Percentiles rank a stretch among this genome's conserved stretches.
phyloP scores from a whole-genome alignment of 2,888 invertebrate species.

The Ornithoptera alexandrae region DNA sequence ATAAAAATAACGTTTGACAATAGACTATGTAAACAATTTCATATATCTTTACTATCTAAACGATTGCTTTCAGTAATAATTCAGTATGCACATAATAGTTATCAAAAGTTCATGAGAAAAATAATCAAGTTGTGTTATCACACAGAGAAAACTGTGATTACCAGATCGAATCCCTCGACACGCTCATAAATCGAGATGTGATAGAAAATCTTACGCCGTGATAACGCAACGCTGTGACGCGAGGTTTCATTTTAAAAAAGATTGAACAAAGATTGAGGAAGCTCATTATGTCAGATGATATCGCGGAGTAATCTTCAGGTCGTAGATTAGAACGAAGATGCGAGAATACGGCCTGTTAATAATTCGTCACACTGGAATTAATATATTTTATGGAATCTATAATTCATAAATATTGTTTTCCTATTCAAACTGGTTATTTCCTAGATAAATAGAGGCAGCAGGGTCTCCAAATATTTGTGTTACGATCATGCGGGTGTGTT shows the following conservation, averaged over 20 bases:
- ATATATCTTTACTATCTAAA: no score
- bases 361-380: neutral
- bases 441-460: no score
- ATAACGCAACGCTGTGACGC: constrained; percentile 1
- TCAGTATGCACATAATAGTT: no score
- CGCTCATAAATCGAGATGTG: constrained; percentile 18
- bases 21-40: no score
- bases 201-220: constrained; percentile 18
- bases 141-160: constrained; percentile 8
- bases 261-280: constrained; percentile 10
- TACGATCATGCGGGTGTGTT: no score
- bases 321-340: neutral
- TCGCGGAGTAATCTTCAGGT: neutral
- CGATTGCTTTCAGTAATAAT: no score
- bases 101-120: no score
- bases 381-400: neutral
- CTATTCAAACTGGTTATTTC: no score
- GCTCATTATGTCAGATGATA: neutral
- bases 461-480: no score
- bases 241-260: constrained; percentile 17
- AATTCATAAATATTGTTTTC: no score
- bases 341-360: neutral
- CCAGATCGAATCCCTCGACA: constrained; percentile 15
- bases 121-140: no score
- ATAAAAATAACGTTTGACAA: no score